Evolutionary conservation across 1,140 invertebrate genomes (phyloP).

Genomic region (Linepithema humile): DNA sequence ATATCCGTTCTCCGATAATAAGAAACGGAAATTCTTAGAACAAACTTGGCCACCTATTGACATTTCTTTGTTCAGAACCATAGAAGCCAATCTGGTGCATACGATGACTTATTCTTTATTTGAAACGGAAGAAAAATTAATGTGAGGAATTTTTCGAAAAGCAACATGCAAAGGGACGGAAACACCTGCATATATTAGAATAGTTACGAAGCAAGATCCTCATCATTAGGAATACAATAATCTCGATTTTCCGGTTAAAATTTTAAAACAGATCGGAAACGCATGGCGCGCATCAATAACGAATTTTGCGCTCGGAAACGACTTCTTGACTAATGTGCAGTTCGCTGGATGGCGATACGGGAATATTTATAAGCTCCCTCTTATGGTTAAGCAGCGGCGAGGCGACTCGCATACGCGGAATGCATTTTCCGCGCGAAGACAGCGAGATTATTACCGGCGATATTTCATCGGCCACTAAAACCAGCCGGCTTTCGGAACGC

Average conservation of each 20-base stretch:
- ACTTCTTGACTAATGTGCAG: not conserved
- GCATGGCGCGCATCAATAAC: not conserved
- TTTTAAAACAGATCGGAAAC: not conserved
- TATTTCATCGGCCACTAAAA: conserved; percentile 60
- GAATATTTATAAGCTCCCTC: conserved; percentile 59
- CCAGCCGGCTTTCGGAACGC: conserved; percentile 35
- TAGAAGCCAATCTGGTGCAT: not conserved
- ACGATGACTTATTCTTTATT: too few relatives aligned
- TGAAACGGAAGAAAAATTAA: too few relatives aligned
- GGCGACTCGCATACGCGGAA: conserved; percentile 20
- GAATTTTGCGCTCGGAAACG: not conserved
- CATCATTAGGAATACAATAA: not conserved
- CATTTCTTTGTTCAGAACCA: conserved; percentile 4
- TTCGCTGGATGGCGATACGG: conserved; percentile 2
- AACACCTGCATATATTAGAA: not conserved
- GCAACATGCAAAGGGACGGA: not conserved
- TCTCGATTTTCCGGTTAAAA: too few relatives aligned
- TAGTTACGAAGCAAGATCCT: not conserved
- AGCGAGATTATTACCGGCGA: conserved; percentile 56
- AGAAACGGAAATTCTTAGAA: conserved; percentile 3
- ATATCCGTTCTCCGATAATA: conserved; percentile 3
- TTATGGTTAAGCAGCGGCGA: conserved; percentile 3
- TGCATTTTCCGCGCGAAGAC: conserved; percentile 59
- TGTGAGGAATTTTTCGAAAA: too few relatives aligned
- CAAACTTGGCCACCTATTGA: not conserved